These are phyloP conservation scores for Antheraea yamamai DNA, from an alignment of 2,888 invertebrate genomes.

Conservation along the genomic window DNA sequence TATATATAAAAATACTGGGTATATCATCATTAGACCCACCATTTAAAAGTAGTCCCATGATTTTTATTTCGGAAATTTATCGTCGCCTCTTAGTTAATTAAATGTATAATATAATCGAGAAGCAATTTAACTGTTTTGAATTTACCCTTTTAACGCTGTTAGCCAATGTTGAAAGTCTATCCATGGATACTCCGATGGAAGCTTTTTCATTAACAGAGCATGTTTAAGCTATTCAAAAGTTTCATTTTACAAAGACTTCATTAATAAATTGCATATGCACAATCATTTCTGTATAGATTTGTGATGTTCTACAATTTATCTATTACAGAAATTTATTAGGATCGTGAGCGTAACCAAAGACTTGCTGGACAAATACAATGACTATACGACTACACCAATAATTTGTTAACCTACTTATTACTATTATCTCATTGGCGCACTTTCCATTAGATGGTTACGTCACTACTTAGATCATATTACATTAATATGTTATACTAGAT, in stretches of 20 bases:
- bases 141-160: slow-evolving; percentile 33
- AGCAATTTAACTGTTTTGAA: slow-evolving; percentile 21
- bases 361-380: background rate
- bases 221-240: slow-evolving; percentile 36
- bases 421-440: background rate
- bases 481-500: background rate
- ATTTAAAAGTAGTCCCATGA: background rate
- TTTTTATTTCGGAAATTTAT: background rate
- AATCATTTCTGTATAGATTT: slow-evolving; percentile 13
- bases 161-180: slow-evolving; percentile 39
- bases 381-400: background rate
- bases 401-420: background rate
- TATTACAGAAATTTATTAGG: background rate
- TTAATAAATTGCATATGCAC: slow-evolving; percentile 40
- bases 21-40: background rate
- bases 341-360: background rate
- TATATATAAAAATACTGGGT: background rate
- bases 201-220: slow-evolving; percentile 40
- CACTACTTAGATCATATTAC: background rate
- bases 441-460: background rate
- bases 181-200: slow-evolving; percentile 30
- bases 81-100: background rate
- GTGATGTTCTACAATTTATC: background rate
- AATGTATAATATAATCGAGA: background rate
- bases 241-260: slow-evolving; percentile 31